A percentile compares a stretch with the other conserved stretches of the same genome.
Conservation (phyloP, 2,113 vertebrate genomes). For the Paratilapia polleni region DNA sequence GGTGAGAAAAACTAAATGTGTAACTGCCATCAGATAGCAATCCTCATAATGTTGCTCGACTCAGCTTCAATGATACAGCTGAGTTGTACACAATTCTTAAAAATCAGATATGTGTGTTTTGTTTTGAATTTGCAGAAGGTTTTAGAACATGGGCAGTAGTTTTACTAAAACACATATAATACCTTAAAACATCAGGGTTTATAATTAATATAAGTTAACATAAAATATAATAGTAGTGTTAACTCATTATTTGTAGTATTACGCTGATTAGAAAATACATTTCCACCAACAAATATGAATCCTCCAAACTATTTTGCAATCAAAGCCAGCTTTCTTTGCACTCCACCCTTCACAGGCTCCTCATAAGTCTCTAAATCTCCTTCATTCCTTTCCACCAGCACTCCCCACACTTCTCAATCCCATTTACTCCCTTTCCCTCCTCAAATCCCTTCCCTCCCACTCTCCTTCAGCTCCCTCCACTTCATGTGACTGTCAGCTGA, state of each 20-base stretch:
- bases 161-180: too few species aligned
- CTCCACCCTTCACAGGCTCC: conserved; percentile 32
- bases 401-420: conserved; percentile 26
- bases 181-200: too few species aligned
- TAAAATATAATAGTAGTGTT: too few species aligned
- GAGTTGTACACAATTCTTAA: too few species aligned
- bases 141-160: too few species aligned
- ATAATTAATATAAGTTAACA: too few species aligned
- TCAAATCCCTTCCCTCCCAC: not conserved
- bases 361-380: conserved; percentile 69
- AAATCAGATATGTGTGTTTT: too few species aligned
- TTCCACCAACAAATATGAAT: not conserved
- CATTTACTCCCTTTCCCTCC: not conserved
- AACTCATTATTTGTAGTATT: not conserved
- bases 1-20: too few species aligned
- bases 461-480: conserved; percentile 29
- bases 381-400: conserved; percentile 47
- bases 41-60: too few species aligned
- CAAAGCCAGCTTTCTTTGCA: conserved; percentile 41
- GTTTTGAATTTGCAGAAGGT: too few species aligned
- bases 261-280: not conserved
- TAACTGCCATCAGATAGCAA: too few species aligned
- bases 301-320: conserved; percentile 29
- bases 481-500: conserved; percentile 87
- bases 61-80: too few species aligned